phyloP scores from a whole-genome alignment of 2,797 vertebrate species.

The Delichon dasypus region DNA sequence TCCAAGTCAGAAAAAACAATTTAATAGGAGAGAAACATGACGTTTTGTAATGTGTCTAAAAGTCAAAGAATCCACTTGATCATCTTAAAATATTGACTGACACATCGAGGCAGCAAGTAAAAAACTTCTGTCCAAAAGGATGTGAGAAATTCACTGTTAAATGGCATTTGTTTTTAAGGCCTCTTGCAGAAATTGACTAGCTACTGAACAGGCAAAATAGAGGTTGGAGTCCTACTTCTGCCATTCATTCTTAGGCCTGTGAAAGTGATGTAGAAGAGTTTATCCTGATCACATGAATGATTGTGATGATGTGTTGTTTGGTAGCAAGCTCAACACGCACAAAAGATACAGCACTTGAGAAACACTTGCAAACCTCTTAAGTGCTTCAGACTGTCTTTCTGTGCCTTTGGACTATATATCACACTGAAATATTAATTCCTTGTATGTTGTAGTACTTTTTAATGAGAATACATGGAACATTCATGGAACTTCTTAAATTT shows the following conservation, averaged over 20 bases:
- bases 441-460: not conserved
- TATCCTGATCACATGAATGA: not conserved
- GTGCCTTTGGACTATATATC: not conserved
- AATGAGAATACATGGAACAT: not conserved
- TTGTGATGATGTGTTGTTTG: not conserved
- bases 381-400: not conserved
- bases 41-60: not conserved
- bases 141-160: not conserved
- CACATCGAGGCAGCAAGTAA: not conserved
- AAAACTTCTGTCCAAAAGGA: not conserved
- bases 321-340: accelerated
- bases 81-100: not conserved
- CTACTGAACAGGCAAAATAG: not conserved
- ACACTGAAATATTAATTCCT: not conserved
- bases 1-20: no score
- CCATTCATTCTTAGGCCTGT: not conserved
- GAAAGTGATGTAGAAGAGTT: not conserved
- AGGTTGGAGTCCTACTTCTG: not conserved
- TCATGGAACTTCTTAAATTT: not conserved
- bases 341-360: not conserved
- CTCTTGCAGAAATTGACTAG: not conserved
- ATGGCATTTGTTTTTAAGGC: not conserved
- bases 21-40: no score
- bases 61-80: not conserved
- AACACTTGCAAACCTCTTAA: not conserved